Evolutionary conservation across 1,140 invertebrate genomes (phyloP), one percentile per base, ranked within the genome.

Genomic region (Rhagoletis zephyria): DNA sequence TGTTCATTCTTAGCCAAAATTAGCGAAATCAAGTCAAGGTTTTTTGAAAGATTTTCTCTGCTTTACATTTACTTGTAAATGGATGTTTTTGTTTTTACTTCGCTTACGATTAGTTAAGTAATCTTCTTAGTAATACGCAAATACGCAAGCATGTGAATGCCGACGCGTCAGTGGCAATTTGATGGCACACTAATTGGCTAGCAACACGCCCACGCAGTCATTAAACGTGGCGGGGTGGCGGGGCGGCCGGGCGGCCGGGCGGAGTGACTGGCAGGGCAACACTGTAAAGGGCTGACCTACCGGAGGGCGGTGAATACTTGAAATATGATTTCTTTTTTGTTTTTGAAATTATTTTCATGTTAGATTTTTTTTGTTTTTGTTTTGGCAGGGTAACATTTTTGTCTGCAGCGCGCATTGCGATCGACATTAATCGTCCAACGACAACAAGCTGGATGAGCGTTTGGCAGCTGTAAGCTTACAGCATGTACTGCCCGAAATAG

Each of bases 11-110:
- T 81, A 51, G 48, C 74, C 74, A 48, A 81, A 81, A 30, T 81
- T 81, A 81, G 74, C 74, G 74, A 81, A 81, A 81, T 81, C 74
- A 14, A 81, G 74, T 81, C 74, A 81, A 81, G 74, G 74, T 81
- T 81, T 81, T 56, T 81, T 51, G n/a, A 56, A 51, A 81, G 74
- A 56, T 81, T 81, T 81, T 81, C 74, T 56, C 4, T 56, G 74
- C 48, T n/a, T 14, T 16, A 19, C n/a, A 19, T 51, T 56, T 81
- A 16, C 7, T 81, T 81, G 74, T 81, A 45, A 14, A 48, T 74
- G 14, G 14, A 74, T 9, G 45, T 10, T 19, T 81, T 81, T 81
- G 45, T 81, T 81, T 56, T 81, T 56, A 81, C 74, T 81, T 81
- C 74, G 74, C 74, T 19, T 56, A 19, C 74, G 74, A 81, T 81